Conservation (phyloP, 2,113 vertebrate genomes). For the Ceuthmochares aereus region DNA sequence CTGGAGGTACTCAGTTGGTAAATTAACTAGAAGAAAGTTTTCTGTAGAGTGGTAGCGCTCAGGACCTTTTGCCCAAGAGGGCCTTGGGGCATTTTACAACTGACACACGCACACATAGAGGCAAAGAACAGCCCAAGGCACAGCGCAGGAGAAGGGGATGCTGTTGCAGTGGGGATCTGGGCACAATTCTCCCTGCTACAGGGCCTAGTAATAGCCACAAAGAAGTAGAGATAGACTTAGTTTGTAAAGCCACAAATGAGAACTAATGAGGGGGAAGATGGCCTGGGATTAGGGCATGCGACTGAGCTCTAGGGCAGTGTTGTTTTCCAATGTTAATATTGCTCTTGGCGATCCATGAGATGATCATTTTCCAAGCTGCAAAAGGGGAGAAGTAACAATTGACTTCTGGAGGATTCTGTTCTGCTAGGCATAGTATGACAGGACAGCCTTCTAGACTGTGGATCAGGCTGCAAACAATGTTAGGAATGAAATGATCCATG, state of each 20-base stretch:
- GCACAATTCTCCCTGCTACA: neutral
- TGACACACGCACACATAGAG: accelerated
- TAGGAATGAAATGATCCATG: neutral
- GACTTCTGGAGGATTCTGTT: neutral
- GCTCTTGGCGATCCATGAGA: accelerated
- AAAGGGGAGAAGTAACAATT: neutral
- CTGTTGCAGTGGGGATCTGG: neutral
- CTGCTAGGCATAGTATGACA: neutral
- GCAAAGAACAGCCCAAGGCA: neutral
- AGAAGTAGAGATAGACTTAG: neutral
- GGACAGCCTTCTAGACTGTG: neutral
- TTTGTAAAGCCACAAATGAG: neutral
- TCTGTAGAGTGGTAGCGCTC: neutral
- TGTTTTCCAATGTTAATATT: neutral
- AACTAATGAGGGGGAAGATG: neutral
- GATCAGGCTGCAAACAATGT: neutral
- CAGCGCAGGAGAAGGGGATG: neutral
- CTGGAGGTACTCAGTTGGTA: neutral
- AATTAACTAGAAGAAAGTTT: neutral
- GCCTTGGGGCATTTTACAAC: neutral
- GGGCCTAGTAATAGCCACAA: neutral
- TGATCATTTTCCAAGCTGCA: neutral
- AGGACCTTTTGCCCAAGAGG: neutral
- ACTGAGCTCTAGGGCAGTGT: accelerated
- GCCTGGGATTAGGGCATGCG: neutral